Conservation (phyloP, 2,113 vertebrate species). For the Erythrocercus mccallii region DNA sequence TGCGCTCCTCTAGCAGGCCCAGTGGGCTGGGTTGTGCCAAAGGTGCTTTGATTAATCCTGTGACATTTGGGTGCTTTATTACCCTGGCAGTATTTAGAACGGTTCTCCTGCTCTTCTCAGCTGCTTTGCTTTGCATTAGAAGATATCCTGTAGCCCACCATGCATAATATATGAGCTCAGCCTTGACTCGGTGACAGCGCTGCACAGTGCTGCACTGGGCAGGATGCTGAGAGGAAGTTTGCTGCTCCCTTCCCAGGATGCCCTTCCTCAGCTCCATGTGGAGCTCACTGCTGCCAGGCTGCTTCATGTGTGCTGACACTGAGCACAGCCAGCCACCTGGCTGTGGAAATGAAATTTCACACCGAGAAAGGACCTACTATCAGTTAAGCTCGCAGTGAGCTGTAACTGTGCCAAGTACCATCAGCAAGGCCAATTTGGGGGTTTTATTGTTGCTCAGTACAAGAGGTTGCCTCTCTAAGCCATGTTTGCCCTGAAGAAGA, state of each 20-base stretch:
- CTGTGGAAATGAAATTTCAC: constrained; percentile 40
- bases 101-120: background rate
- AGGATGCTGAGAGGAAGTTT: background rate
- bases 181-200: background rate
- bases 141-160: background rate
- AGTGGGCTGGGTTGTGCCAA: background rate
- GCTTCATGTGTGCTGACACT: constrained; percentile 27
- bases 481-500: background rate
- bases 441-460: background rate
- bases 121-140: background rate
- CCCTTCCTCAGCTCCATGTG: background rate
- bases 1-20: background rate
- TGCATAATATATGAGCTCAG: background rate
- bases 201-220: background rate
- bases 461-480: background rate
- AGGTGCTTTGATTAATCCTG: background rate
- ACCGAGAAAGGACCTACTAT: constrained; percentile 18
- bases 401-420: background rate
- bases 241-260: background rate
- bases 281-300: constrained; percentile 20
- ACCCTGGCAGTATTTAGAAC: background rate
- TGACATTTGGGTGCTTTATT: background rate
- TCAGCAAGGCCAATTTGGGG: background rate
- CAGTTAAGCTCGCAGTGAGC: background rate
- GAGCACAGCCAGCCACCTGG: constrained; percentile 19